Evolutionary conservation across 2,888 invertebrate genomes (phyloP), one percentile per base, ranked within the genome.

Genomic region (Ceramica pisi): DNA sequence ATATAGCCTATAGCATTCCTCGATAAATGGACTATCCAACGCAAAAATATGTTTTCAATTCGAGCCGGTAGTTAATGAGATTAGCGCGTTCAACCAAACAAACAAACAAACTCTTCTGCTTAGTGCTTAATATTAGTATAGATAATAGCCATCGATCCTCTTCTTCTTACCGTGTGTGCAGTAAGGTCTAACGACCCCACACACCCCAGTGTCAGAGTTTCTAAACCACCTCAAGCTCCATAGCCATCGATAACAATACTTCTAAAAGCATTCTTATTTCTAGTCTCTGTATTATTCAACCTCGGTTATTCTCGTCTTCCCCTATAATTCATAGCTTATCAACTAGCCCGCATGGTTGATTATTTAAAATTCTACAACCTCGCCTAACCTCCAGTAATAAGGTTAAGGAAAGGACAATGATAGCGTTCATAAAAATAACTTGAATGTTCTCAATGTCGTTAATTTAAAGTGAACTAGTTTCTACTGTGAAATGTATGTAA

Each of bases 321-420:
- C 81, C 79, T 83, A 81, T 84, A 82, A 83, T 71, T 80, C 64
- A 72, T 55, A 64, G 80, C 80, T 81, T 82, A 84, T 82, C 83
- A 81, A 80, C 46, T 48, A 67, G 68, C 87, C 88, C 88, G 85
- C 83, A 86, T 88, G 65, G 53, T 55, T 79, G 59, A 75, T 61
- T 60, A 66, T 75, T 72, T 60, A 59, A 64, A 83, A 74, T 72
- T 57, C 63, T 59, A 71, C 63, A 67, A 59, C 46, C 55, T 48
- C 21, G 60, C 38, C 44, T 81, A 76, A 70, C 82, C 80, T 71
- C 78, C 73, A 59, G 38, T 74, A 85, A 78, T 81, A 77, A 81
- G 83, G 83, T 83, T 78, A 81, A 71, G 77, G 75, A 71, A 79
- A 79, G 74, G 79, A 77, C 71, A 68, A 77, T 71, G 81, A 80